Percentiles rank a stretch among this genome's conserved stretches.
phyloP scores from a whole-genome alignment of 2,888 invertebrate species.

The Rapana venosa region DNA sequence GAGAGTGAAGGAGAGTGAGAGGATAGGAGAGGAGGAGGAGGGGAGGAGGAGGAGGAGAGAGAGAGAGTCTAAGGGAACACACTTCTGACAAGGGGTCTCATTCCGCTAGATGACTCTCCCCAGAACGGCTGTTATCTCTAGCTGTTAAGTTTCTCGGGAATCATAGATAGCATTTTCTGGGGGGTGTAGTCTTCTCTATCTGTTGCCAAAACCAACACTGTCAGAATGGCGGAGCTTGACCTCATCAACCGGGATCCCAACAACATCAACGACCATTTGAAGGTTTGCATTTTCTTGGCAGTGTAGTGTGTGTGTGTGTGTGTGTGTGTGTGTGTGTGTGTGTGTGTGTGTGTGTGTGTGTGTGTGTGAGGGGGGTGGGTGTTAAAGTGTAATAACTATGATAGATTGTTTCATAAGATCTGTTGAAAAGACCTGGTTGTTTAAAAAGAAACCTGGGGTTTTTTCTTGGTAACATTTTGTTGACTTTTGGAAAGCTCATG shows the following conservation, averaged over 20 bases:
- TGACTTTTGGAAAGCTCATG: too few species aligned
- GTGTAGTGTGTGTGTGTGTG: constrained; percentile 29
- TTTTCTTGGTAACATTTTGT: too few species aligned
- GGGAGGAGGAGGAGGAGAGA: constrained; percentile 6
- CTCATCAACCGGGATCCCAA: background rate
- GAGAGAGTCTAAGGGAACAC: background rate
- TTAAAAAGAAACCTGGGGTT: too few species aligned
- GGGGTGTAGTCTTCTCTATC: too few species aligned
- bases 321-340: constrained; percentile 18
- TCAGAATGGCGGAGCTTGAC: background rate
- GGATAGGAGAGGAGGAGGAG: background rate
- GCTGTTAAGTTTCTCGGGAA: too few species aligned
- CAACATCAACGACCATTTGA: background rate
- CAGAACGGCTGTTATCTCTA: too few species aligned
- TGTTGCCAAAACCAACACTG: too few species aligned
- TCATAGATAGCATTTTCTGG: too few species aligned
- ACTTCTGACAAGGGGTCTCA: too few species aligned
- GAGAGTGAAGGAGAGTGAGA: background rate
- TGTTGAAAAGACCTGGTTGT: too few species aligned
- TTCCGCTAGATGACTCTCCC: too few species aligned
- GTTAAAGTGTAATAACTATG: background rate
- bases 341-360: constrained; percentile 21
- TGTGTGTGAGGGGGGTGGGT: background rate
- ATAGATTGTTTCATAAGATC: too few species aligned
- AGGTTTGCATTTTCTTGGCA: background rate